Base-by-base conservation (phyloP, 2,888 invertebrate genomes). In the Drosophila anomelani region DNA sequence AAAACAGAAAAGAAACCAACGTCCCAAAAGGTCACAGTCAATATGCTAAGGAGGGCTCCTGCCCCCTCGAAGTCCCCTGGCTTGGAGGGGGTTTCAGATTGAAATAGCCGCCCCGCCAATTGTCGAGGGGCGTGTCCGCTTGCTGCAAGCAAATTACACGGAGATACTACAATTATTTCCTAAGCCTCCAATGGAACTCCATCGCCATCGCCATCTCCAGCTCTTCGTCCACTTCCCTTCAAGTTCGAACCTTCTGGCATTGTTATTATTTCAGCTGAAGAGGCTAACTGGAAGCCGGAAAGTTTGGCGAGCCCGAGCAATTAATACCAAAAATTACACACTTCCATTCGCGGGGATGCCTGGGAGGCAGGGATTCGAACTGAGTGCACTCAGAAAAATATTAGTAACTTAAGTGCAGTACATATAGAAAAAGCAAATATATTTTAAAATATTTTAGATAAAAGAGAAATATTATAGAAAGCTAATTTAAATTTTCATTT, bases 251-350 rank as follows among this genome's bases (percentile, higher is more conserved):
- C 47, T 56, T 57, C 59, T 29, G 59, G 70, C 71, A 70, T 75
- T 75, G 75, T 75, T 58, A 75, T 75, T 75, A 75, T 55, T 41
- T 57, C 44, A 44, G 26, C 53, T 32, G 49, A 57, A 39, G 49
- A 38, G 49, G 62, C 66, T 57, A 78, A 71, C 79, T 85, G 67
- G 79, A 75, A 84, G 80, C 88, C 85, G 75, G 54, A 87, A 87
- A 80, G 83, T 85, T 83, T 74, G 77, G 75, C 60, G 54, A 72
- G 82, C n/a, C 62, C 60, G 39, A 61, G 75, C 83, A 84, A 88
- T 84, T 84, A 88, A 84, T 85, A 83, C 88, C 83, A 79, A 80
- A 88, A 84, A 88, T 84, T 88, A 88, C 86, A 85, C 84, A 81
- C 87, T 79, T 81, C 82, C 86, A 77, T 44, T 41, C 36, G 64